A percentile compares a stretch with the other conserved stretches of the same genome.
phyloP scores from a whole-genome alignment of 1,140 invertebrate species.

The Sweltsa coloradensis region DNA sequence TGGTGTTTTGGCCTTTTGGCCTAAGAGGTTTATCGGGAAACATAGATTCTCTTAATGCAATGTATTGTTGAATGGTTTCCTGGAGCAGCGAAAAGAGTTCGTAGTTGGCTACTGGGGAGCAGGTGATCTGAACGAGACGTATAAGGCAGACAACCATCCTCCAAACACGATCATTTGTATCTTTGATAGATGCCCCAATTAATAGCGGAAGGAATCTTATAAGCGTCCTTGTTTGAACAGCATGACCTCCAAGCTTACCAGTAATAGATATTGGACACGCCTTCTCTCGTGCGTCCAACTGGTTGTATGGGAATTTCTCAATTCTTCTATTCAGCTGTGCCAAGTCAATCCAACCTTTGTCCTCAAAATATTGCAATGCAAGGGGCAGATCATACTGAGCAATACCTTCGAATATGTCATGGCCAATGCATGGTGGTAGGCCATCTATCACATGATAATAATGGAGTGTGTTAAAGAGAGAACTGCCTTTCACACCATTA shows the following conservation, averaged over 20 bases:
- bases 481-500: conserved; percentile 5
- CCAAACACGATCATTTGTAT: conserved; percentile 7
- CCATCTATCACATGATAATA: conserved; percentile 9
- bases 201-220: background rate
- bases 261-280: background rate
- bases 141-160: background rate
- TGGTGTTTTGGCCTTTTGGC: conserved; percentile 13
- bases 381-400: conserved; percentile 6
- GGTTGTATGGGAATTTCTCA: conserved; percentile 7
- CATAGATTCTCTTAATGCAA: background rate
- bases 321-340: conserved; percentile 6
- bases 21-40: conserved; percentile 1
- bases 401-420: conserved; percentile 11
- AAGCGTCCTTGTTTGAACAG: conserved; percentile 1
- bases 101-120: conserved; percentile 4
- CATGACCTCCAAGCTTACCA: conserved; percentile 1
- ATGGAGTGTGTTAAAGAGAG: conserved; percentile 6
- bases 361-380: conserved; percentile 7
- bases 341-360: conserved; percentile 6
- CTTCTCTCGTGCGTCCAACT: background rate
- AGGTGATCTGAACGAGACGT: conserved; percentile 5
- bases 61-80: conserved; percentile 7
- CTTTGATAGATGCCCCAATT: background rate
- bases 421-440: conserved; percentile 10
- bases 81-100: background rate